Conservation (phyloP, 2,113 vertebrate species). For the Pseudonaja textilis region DNA sequence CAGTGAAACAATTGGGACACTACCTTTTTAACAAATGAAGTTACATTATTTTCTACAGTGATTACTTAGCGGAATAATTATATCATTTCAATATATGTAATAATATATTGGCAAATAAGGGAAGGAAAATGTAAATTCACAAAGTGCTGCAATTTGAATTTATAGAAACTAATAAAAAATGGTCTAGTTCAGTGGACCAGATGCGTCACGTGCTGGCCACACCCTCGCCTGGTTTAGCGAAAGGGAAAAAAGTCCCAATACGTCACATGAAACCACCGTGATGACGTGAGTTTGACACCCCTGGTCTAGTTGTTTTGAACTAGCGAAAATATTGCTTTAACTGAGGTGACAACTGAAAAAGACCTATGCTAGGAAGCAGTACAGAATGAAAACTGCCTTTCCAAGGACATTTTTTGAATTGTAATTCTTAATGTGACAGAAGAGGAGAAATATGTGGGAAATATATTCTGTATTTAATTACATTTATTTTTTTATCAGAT, state of each 20-base stretch:
- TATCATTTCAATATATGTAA: background rate
- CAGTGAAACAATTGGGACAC: background rate
- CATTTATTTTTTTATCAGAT: background rate
- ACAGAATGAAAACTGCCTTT: no score
- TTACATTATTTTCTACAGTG: background rate
- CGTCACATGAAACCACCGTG: no score
- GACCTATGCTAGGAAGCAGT: background rate
- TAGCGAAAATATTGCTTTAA: background rate
- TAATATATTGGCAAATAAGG: background rate
- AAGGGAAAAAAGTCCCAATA: no score
- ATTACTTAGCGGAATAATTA: background rate
- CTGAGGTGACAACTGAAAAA: background rate
- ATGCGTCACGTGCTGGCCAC: no score
- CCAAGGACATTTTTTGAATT: no score
- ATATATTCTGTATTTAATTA: background rate
- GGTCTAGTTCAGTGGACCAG: no score
- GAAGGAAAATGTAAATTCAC: background rate
- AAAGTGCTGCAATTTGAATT: background rate
- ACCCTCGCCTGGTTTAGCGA: no score
- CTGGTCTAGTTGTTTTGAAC: background rate
- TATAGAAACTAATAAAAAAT: background rate
- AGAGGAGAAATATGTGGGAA: background rate
- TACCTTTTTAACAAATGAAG: background rate
- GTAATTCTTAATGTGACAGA: background rate
- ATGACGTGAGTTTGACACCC: no score